Evolutionary conservation across 2,888 invertebrate genomes (phyloP), one percentile per base, ranked within the genome.

Genomic region (Eumacrocentrus americanus): DNA sequence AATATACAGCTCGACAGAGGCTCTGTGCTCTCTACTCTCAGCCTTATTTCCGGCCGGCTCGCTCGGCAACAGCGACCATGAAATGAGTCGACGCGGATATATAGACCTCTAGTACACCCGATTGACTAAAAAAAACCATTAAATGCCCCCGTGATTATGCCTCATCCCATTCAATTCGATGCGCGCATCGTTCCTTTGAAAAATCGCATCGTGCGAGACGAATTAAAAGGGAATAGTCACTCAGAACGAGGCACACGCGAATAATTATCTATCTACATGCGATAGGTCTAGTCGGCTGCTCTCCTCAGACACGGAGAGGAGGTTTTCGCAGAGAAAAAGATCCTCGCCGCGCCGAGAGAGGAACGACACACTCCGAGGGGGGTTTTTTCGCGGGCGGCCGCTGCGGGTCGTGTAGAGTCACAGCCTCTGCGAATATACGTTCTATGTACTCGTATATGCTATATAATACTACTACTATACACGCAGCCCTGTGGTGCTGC

Each of bases 11-110:
- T 22, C 46, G 12, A n/a, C 23, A 40, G 48, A 38, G 48, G 48
- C 34, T 58, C 23, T 54, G 58, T 62, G 46, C 59, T 60, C 59
- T 22, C 12, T 22, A 12, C 22, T n/a, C 22, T 44, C 44, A 20
- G 58, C 64, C 64, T 62, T 70, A 72, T 72, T 72, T 72, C 71
- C 70, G 71, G 70, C 65, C 64, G 63, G 63, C 65, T 62, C 68
- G 65, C 72, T 69, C 72, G 64, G 71, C 72, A 71, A 73, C 72
- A 70, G 68, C 62, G 61, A 54, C 34, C 50, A 42, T 35, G 14
- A 53, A 47, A 47, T 38, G 59, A 54, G 20, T 20, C 53, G 37
- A 52, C 47, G 53, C 53, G 29, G 40, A 53, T 35, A 50, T 50
- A 57, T 56, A 56, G 56, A 56, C 34, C 54, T 34, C 22, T 40